Evolutionary conservation across 2,888 invertebrate species (phyloP).

Genomic region (Archips xylosteana): DNA sequence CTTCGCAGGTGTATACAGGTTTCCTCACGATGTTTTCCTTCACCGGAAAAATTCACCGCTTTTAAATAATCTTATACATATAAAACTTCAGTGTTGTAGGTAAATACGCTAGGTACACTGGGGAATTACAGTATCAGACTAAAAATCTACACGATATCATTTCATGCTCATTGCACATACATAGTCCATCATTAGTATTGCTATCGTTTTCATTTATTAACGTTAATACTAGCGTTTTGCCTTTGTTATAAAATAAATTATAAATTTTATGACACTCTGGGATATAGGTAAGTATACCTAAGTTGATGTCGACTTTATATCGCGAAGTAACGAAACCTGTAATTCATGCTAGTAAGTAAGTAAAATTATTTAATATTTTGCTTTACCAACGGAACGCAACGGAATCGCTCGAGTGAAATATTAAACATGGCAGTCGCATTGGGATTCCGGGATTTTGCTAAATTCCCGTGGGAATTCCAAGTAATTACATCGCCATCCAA

Average conservation of each 20-base stretch:
- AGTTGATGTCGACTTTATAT: background rate
- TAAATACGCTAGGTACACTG: background rate
- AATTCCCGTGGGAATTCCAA: no score
- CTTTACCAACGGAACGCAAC: no score
- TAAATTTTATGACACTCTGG: background rate
- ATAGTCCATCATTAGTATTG: conserved; percentile 8
- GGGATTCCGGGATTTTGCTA: no score
- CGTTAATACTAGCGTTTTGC: background rate
- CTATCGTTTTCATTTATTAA: background rate
- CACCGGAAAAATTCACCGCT: no score
- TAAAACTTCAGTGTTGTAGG: background rate
- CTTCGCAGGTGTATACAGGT: no score
- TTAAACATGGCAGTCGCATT: no score
- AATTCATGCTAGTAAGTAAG: no score
- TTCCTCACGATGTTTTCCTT: no score
- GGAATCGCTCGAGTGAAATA: no score
- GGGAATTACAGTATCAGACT: background rate
- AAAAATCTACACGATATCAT: background rate
- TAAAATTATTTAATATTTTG: no score
- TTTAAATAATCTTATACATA: no score
- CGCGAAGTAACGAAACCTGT: background rate
- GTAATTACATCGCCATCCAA: no score
- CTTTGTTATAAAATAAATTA: conserved; percentile 1
- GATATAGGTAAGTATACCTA: background rate
- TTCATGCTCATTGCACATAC: background rate